Conservation (phyloP, 1,140 invertebrate genomes). For the Colletes latitarsis region DNA sequence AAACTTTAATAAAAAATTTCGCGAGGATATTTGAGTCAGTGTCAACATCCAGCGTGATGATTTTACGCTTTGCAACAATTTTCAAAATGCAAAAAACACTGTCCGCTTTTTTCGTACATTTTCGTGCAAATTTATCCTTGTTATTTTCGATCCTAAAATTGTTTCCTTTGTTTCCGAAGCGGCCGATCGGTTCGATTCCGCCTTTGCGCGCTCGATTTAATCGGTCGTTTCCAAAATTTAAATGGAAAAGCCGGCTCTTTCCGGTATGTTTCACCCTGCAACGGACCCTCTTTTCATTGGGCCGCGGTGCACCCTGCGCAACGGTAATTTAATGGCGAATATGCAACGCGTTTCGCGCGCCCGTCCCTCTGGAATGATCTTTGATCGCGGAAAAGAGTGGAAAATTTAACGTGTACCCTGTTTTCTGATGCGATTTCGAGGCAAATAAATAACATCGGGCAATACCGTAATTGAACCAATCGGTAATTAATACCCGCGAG, state of each 20-base stretch:
- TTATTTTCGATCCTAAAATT: background rate
- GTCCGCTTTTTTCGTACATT: too few species aligned
- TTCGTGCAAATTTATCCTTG: background rate
- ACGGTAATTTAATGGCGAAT: conserved; percentile 8
- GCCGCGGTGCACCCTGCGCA: too few species aligned
- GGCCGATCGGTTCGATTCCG: conserved; percentile 7
- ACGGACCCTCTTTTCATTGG: too few species aligned
- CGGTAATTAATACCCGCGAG: conserved; percentile 3
- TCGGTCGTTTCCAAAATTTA: conserved; percentile 5
- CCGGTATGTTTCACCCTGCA: too few species aligned
- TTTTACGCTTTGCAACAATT: too few species aligned
- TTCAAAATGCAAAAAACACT: too few species aligned
- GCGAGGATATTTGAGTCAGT: too few species aligned
- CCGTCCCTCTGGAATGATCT: background rate
- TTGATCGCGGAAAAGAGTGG: background rate
- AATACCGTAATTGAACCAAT: conserved; percentile 2
- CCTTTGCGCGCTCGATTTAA: conserved; percentile 20
- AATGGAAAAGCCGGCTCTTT: conserved; percentile 15
- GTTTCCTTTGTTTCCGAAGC: background rate
- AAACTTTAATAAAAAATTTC: too few species aligned
- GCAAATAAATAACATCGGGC: background rate
- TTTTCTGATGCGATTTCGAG: background rate
- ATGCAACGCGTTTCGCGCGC: background rate
- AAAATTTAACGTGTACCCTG: background rate
- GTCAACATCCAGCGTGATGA: too few species aligned